These are phyloP conservation scores for Morus bassanus DNA, from an alignment of 2,797 vertebrate genomes.

Conservation along the genomic window DNA sequence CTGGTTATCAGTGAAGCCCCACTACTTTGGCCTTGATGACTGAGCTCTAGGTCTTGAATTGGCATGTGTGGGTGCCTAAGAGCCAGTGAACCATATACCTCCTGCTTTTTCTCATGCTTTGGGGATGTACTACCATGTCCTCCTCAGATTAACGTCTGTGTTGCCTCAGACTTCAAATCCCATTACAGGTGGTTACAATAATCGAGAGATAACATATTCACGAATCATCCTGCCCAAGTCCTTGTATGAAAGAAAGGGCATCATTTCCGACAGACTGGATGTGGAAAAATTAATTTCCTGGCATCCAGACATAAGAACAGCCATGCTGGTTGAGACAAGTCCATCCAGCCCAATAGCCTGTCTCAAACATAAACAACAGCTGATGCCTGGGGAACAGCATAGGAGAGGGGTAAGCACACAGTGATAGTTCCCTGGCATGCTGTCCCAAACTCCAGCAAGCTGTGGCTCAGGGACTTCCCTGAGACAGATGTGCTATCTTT, in stretches of 20 bases:
- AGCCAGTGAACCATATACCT: background rate
- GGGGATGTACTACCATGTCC: background rate
- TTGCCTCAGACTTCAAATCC: slow-evolving; percentile 18
- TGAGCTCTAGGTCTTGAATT: background rate
- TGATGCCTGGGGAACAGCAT: slow-evolving; percentile 53
- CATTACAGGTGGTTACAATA: slow-evolving; percentile 36
- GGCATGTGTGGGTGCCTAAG: background rate
- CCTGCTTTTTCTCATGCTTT: background rate
- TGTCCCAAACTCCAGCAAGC: slow-evolving; percentile 61
- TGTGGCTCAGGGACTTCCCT: slow-evolving; percentile 66
- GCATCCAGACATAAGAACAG: slow-evolving; percentile 43
- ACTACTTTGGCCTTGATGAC: background rate
- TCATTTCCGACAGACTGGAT: slow-evolving; percentile 39
- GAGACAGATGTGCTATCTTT: slow-evolving; percentile 68
- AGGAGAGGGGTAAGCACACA: slow-evolving; percentile 27
- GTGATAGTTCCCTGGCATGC: slow-evolving; percentile 48
- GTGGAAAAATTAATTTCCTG: slow-evolving; percentile 51
- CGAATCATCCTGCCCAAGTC: background rate
- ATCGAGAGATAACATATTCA: slow-evolving; percentile 17
- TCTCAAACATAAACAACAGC: slow-evolving; percentile 56
- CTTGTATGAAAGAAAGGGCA: slow-evolving; percentile 36
- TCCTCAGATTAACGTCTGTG: background rate
- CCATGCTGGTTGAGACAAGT: slow-evolving; percentile 51
- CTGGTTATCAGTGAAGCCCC: background rate
- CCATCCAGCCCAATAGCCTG: slow-evolving; percentile 49